A percentile compares a stretch with the other conserved stretches of the same genome.
Evolutionary conservation across 2,797 vertebrate species (phyloP).

Genomic region (Prionace glauca): DNA sequence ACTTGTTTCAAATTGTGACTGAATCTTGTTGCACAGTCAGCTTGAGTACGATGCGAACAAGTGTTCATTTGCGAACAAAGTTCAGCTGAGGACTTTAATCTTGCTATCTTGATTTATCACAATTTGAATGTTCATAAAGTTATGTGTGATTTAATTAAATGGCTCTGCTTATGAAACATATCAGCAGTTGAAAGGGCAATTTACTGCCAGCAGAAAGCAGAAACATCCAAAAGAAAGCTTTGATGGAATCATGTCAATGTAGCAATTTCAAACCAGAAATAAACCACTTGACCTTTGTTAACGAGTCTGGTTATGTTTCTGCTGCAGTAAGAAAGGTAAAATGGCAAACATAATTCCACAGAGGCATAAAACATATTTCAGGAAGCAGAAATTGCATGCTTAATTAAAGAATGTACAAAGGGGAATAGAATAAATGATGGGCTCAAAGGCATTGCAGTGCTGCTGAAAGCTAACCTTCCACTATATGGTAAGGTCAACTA

Average conservation of each 20-base stretch:
- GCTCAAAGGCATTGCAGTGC: background rate
- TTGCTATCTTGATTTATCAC: background rate
- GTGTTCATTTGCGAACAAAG: background rate
- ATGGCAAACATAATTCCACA: background rate
- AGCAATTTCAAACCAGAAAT: constrained; percentile 5
- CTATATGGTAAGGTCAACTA: background rate
- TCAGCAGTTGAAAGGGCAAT: background rate
- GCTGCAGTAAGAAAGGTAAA: background rate
- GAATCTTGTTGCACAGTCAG: background rate
- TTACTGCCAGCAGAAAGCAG: background rate
- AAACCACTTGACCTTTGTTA: constrained; percentile 7
- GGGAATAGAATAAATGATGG: background rate
- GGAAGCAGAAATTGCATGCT: background rate
- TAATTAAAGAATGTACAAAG: background rate
- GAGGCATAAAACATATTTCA: background rate
- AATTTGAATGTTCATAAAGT: background rate
- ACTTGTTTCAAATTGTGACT: background rate
- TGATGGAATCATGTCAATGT: background rate
- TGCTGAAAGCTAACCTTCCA: background rate
- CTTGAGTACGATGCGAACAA: background rate
- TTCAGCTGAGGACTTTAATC: background rate
- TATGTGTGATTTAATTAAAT: background rate
- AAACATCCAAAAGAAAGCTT: background rate
- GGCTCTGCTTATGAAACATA: background rate
- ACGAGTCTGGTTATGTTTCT: background rate